Conservation (phyloP, 2,888 invertebrate genomes). For the Drosophila nr. perissopoda region DNA sequence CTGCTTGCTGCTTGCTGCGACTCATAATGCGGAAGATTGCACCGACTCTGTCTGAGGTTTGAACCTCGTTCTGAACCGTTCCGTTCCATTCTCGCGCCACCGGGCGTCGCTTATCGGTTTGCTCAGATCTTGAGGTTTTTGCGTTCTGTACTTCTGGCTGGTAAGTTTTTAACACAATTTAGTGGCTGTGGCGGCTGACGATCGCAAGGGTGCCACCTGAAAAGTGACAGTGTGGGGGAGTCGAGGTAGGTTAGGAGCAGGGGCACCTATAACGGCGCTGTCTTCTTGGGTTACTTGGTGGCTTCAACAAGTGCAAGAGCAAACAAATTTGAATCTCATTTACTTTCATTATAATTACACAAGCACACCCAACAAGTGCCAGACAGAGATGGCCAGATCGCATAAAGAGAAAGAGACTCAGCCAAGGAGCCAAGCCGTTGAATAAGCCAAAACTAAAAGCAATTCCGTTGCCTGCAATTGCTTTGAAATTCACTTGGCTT, state of each 20-base stretch:
- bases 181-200: slow-evolving; percentile 64
- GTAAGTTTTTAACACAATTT: slow-evolving; percentile 77
- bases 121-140: slow-evolving; percentile 78
- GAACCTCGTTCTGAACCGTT: slow-evolving; percentile 43
- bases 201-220: slow-evolving; percentile 55
- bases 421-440: not conserved
- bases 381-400: slow-evolving; percentile 1
- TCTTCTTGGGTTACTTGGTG: slow-evolving; percentile 64
- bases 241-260: not conserved
- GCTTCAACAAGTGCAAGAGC: slow-evolving; percentile 58
- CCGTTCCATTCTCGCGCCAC: slow-evolving; percentile 63
- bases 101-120: slow-evolving; percentile 63
- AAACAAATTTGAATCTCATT: slow-evolving; percentile 76
- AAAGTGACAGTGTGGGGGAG: slow-evolving; percentile 19
- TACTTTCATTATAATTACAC: slow-evolving; percentile 69
- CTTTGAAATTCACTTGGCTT: slow-evolving; percentile 2
- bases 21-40: slow-evolving; percentile 81
- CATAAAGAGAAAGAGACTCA: not conserved
- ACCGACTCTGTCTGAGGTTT: slow-evolving; percentile 53
- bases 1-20: slow-evolving; percentile 43
- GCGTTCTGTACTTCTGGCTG: slow-evolving; percentile 74
- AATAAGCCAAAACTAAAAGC: not conserved
- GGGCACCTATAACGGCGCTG: slow-evolving; percentile 50
- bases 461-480: slow-evolving; percentile 17
- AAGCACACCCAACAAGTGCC: slow-evolving; percentile 4